These are phyloP conservation scores for Acleris emargana DNA, from an alignment of 2,888 invertebrate species.

Conservation along the genomic window DNA sequence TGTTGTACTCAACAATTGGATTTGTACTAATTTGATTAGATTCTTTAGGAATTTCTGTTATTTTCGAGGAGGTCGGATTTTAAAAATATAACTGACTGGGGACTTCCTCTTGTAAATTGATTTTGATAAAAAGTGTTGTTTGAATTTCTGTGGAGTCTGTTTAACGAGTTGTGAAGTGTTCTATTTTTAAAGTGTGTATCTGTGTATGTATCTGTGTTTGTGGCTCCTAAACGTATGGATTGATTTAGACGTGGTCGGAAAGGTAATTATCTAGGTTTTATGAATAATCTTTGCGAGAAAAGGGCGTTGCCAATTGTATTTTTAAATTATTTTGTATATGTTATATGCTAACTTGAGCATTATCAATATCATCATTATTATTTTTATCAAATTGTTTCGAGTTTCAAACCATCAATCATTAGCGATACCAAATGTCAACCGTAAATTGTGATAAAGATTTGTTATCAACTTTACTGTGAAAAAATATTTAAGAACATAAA, in stretches of 20 bases:
- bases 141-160: background rate
- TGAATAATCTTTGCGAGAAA: no score
- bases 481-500: background rate
- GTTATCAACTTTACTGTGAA: background rate
- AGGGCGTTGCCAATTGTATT: no score
- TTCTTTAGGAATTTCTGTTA: constrained; percentile 33
- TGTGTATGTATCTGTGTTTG: no score
- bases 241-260: no score
- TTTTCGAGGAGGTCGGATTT: constrained; percentile 26
- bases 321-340: no score
- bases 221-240: no score
- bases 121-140: background rate
- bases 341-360: no score
- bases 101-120: constrained; percentile 8
- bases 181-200: no score
- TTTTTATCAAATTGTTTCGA: background rate
- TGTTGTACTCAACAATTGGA: constrained; percentile 56
- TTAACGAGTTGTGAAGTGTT: background rate
- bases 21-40: constrained; percentile 54
- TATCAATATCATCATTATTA: no score
- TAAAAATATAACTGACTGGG: constrained; percentile 20
- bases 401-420: background rate
- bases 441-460: background rate
- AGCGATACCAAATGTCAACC: background rate
- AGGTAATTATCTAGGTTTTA: no score